Evolutionary conservation across 2,113 vertebrate genomes (phyloP), one percentile per base, ranked within the genome.

Genomic region (Anthoscopus minutus): DNA sequence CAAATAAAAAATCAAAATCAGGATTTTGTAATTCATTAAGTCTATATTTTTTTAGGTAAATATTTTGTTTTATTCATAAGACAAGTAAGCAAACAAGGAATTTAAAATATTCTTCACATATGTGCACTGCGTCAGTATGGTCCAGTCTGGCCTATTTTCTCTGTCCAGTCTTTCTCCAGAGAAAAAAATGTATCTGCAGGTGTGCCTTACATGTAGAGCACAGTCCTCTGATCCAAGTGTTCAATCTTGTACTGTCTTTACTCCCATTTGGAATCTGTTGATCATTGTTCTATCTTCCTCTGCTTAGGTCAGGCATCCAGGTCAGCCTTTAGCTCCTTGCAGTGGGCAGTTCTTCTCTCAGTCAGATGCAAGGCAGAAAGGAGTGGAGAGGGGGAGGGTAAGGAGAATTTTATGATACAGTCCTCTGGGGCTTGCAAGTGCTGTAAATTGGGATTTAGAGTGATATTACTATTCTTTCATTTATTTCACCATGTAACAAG

Each of bases 401-500:
- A 72, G 44, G n/a, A 58, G 30, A 83, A 79, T 79, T 94, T 96
- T 90, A 77, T 30, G n/a, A 21, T 38, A 24, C 60, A 66, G 23
- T 92, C 22, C 27, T 74, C 51, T 88, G 65, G 31, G 72, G 47
- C 79, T 96, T 93, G 56, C 10, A 54, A 86, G 83, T 91, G 80
- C 89, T 76, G 30, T 93, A 96, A 96, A 91, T 35, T 69, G 73
- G 89, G n/a, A 86, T 82, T 97, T 94, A 91, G 93, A 92, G 65
- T 25, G 58, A 87, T 91, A 81, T 73, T 88, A 73, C 80, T 88
- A 76, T 96, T 89, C 88, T 96, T 96, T 92, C 91, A 73, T 97
- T 98, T 96, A 92, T 97, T 95, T 96, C 83, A 89, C 78, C 81
- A 57, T 93, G 80, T 69, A 96, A 94, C 91, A 93, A 71, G 73